Base-by-base conservation (phyloP, 92 coral and sea anemone genomes). In the Umimayanthus kanabou region DNA sequence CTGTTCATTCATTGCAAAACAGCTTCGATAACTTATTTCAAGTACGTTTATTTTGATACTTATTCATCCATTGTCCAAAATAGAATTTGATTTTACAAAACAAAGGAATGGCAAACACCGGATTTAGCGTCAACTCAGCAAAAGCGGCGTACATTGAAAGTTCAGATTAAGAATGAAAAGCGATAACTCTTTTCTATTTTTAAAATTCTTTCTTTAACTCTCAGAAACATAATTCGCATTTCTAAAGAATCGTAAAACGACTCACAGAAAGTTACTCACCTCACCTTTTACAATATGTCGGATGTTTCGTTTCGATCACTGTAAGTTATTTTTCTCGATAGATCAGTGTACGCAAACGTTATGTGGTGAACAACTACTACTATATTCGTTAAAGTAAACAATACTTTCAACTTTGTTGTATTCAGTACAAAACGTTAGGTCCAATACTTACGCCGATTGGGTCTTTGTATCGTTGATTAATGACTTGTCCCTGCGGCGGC, bases 361-460 rank as follows among this genome's bases (percentile, higher is more conserved):
- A 23, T 61, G 69, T 61, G 69, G 69, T 61, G 69, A 61, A 61
- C 69, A 61, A 61, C 69, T 23, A 5, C 69, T 23, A 61, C 3
- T 5, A 26, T 23, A 61, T 0, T 5, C 26, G 15, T 3, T 14
- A 61, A 61, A 37, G 13, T 75, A 75, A 75, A 74, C 79, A 74
- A 9, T 37, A 33, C 79, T 74, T 39, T 39, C 0, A 75, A 75
- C 45, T 39, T 75, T 75, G 79, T 75, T 75, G 25, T 75, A 39
- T 75, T 13, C 18, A 15, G 20, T 75, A 75, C 47, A 61, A 75
- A 75, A 39, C n/a, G 79, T n/a, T 6, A 75, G 79, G 79, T 75
- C 53, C 79, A 33, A 75, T 75, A 75, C 39, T 15, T 20, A n/a
- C 49, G 49, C 25, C 6, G 50, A 39, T 11, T 75, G 53, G 79